Evolutionary conservation across 2,888 invertebrate genomes (phyloP), one percentile per base, ranked within the genome.

Genomic region (Chouioia cunea): DNA sequence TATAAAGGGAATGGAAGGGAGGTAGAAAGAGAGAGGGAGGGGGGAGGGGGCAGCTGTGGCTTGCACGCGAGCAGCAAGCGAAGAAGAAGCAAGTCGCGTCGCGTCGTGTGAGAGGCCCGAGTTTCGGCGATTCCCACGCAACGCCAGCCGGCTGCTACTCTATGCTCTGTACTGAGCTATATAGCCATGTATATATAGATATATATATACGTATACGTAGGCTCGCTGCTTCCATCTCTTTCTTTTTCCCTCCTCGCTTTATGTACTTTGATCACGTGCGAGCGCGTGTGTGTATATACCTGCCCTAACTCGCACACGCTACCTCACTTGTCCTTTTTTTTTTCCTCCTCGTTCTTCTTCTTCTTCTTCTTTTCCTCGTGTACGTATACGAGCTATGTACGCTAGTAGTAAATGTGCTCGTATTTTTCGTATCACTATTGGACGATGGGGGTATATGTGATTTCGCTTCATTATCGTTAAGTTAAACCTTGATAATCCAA

Each of bases 111-210:
- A 73, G 75, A 75, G 73, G 75, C 73, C 65, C 47, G 67, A 70
- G 73, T 75, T 73, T 71, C 69, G 73, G 69, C 71, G 71, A 71
- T 75, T 75, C 75, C 75, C 75, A 75, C 75, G 75, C 66, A 59
- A 53, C 44, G 56, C 36, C 65, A 70, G 70, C 65, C 70, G 64
- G 70, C 65, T 46, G 65, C 48, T 46, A 56, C 22, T 43, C 15
- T 20, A 12, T 54, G 6, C 54, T 47, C 16, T 8, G 16, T 47
- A n/a, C 16, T 47, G 47, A n/a, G 8, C 47, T n/a, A n/a, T n/a
- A n/a, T n/a, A n/a, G n/a, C n/a, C n/a, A n/a, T n/a, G n/a, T n/a
- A n/a, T n/a, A n/a, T n/a, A n/a, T n/a, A n/a, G n/a, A n/a, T n/a
- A n/a, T n/a, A n/a, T n/a, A n/a, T n/a, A n/a, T n/a, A n/a, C n/a